phyloP scores from a whole-genome alignment of 2,888 invertebrate genomes.

The Zaprionus lineosus region DNA sequence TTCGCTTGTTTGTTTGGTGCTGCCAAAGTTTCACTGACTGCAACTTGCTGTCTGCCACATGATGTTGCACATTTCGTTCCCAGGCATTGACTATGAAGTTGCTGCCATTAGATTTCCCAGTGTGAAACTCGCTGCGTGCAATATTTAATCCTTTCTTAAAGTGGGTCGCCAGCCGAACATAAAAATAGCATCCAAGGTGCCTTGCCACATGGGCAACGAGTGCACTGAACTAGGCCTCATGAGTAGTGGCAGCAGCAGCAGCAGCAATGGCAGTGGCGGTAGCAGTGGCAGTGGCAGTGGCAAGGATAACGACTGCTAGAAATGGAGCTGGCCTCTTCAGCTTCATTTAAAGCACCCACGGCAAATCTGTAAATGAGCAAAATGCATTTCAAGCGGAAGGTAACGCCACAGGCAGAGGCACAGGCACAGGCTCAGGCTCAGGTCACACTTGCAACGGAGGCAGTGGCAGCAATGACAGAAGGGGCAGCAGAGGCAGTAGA shows the following conservation, averaged over 20 bases:
- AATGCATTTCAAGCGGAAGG: conserved; percentile 51
- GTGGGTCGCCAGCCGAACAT: conserved; percentile 17
- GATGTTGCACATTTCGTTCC: conserved; percentile 8
- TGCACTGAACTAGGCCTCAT: too few species aligned
- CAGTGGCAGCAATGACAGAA: too few species aligned
- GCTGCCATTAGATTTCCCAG: conserved; percentile 55
- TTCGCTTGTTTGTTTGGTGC: conserved; percentile 49
- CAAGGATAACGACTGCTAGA: too few species aligned
- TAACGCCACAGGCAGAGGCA: conserved; percentile 14
- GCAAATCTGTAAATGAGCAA: conserved; percentile 52
- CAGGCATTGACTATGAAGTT: conserved; percentile 43
- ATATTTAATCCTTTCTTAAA: conserved; percentile 54
- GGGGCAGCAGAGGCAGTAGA: too few species aligned
- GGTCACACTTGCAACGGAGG: too few species aligned
- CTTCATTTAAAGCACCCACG: conserved; percentile 18
- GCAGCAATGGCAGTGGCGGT: neutral
- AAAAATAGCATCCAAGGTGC: conserved; percentile 23
- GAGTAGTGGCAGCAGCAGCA: conserved; percentile 1
- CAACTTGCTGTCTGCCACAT: conserved; percentile 36
- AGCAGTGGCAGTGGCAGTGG: conserved; percentile 11
- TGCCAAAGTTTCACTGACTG: conserved; percentile 49
- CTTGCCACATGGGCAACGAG: too few species aligned
- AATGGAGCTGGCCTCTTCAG: too few species aligned
- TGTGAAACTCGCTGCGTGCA: conserved; percentile 34
- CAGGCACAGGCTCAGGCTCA: conserved; percentile 12